These are phyloP conservation scores for Otolemur crassicaudatus DNA, from an alignment of 2,797 vertebrate species.

Conservation along the genomic window DNA sequence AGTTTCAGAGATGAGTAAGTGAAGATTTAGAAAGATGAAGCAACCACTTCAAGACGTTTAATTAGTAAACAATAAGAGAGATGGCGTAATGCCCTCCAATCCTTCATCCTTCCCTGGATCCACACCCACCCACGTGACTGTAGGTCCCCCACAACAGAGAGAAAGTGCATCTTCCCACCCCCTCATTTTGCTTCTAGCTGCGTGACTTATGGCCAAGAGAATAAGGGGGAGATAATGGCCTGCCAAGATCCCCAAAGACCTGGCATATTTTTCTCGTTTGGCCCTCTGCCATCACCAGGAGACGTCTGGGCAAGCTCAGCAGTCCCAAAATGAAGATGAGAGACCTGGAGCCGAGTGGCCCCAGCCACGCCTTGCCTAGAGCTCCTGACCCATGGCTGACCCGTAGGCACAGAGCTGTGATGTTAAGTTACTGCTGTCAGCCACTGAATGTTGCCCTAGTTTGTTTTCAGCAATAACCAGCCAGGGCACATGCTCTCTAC, in stretches of 20 bases:
- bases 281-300: background rate
- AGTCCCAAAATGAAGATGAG: background rate
- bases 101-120: background rate
- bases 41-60: background rate
- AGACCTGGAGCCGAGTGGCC: background rate
- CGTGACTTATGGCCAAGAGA: background rate
- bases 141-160: background rate
- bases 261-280: background rate
- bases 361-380: background rate
- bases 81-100: background rate
- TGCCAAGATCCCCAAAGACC: background rate
- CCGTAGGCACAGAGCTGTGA: background rate
- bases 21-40: conserved; percentile 5
- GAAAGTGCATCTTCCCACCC: background rate
- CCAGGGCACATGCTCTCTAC: background rate
- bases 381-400: background rate
- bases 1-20: conserved; percentile 21
- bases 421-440: background rate
- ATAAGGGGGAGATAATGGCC: background rate
- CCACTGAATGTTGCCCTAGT: background rate
- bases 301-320: background rate
- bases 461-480: background rate
- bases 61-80: background rate
- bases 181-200: background rate
- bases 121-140: background rate